Conservation (phyloP, 2,888 invertebrate genomes). For the Lasioglossum leucozonium region DNA sequence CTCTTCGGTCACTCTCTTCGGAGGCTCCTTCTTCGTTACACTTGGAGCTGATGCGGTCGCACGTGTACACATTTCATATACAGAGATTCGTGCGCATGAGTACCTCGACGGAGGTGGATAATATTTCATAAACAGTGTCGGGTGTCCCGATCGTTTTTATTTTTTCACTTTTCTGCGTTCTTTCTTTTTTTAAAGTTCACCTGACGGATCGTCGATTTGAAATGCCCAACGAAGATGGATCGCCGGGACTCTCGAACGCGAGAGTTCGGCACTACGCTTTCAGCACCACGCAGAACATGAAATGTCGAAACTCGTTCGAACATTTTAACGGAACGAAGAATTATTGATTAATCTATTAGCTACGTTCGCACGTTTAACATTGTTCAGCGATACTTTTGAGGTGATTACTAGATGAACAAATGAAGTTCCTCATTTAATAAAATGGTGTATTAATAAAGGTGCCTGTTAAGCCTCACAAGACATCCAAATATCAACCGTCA, state of each 20-base stretch:
- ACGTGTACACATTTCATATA: constrained; percentile 45
- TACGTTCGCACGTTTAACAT: too few relatives aligned
- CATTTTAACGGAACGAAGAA: background rate
- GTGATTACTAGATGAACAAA: too few relatives aligned
- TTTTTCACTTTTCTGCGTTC: constrained; percentile 44
- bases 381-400: too few relatives aligned
- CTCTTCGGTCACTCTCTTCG: background rate
- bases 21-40: constrained; percentile 15
- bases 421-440: too few relatives aligned
- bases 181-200: constrained; percentile 34
- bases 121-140: constrained; percentile 70
- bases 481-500: background rate
- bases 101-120: constrained; percentile 62
- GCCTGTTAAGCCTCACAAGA: background rate
- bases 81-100: constrained; percentile 40
- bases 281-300: background rate
- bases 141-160: constrained; percentile 53
- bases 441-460: background rate
- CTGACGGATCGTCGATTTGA: constrained; percentile 27
- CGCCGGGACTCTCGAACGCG: background rate
- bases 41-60: constrained; percentile 23
- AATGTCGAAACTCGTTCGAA: background rate
- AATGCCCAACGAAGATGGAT: constrained; percentile 28
- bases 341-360: background rate
- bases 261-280: background rate